Conservation (phyloP, 1,140 invertebrate genomes). For the Pseudomyrmex cubaensis region DNA sequence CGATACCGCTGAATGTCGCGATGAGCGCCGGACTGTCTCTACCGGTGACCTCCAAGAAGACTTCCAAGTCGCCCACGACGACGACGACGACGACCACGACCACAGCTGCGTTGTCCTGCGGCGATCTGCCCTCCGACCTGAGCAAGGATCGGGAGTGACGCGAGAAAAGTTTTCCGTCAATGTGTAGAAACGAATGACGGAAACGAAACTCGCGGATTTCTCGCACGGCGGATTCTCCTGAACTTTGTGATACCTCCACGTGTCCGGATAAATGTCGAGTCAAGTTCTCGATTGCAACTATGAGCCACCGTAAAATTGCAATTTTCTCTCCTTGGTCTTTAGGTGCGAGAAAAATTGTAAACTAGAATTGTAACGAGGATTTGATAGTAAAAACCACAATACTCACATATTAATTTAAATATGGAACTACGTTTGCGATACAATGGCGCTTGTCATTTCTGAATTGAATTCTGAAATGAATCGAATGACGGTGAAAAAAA, state of each 20-base stretch:
- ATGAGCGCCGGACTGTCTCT: constrained; percentile 81
- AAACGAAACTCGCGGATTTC: constrained; percentile 2
- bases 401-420: too few species aligned
- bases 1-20: constrained; percentile 83
- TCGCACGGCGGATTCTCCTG: constrained; percentile 1
- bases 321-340: too few species aligned
- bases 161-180: background rate
- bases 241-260: constrained; percentile 1
- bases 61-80: constrained; percentile 69
- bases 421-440: too few species aligned
- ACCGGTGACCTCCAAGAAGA: constrained; percentile 79
- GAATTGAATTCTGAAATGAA: too few species aligned
- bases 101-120: constrained; percentile 66
- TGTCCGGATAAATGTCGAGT: background rate
- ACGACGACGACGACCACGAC: constrained; percentile 61
- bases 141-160: constrained; percentile 81
- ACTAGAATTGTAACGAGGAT: too few species aligned
- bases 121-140: constrained; percentile 81
- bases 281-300: background rate
- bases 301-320: too few species aligned
- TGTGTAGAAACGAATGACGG: background rate
- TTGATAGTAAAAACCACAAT: too few species aligned
- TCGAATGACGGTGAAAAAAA: background rate
- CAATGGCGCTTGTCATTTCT: too few species aligned
- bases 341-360: too few species aligned